Base-by-base conservation (phyloP, 2,113 vertebrate genomes). In the Pluvialis apricaria region DNA sequence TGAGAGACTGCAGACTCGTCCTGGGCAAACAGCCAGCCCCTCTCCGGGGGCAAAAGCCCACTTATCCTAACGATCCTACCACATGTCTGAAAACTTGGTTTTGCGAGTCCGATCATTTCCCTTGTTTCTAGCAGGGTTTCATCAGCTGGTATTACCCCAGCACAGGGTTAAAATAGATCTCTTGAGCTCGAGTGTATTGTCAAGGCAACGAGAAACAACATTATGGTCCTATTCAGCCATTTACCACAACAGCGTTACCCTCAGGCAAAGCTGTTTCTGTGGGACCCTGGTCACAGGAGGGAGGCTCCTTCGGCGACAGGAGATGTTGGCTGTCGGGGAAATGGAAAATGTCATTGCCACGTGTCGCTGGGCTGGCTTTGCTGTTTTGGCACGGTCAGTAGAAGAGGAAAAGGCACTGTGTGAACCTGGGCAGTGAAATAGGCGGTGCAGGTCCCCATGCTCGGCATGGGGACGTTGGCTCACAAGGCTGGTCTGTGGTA, bases 381-480 rank as follows among this genome's bases (percentile, higher is more conserved):
- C 22, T 76, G 24, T 8, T 90, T 44, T 21, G 75, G 17, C 14
- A 42, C 2, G 62, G 19, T 26, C 21, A 32, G 34, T 32, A 54
- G 7, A n/a, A 70, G 7, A 11, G 45, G n/a, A 45, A 77, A 73
- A 90, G 18, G 36, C 5, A 21, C 44, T 18, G 18, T 51, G 45
- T 51, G 70, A 31, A 34, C 51, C 22, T 40, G 52, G 69, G 57
- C 65, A 61, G 25, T 0, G 5, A 40, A 79, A 77, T 4, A 32
- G 4, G 3, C 42, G 61, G 21, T 42, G 62, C 34, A 38, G 66
- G 24, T 69, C n/a, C 47, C 3, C 0, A 0, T 58, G 16, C 10
- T 36, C 64, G 52, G 28, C 16, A 5, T 1, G 16, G 72, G 45
- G n/a, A 51, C 1, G 0, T 1, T n/a, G 52, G 47, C 26, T 60